Evolutionary conservation across 1,140 invertebrate genomes (phyloP).

Genomic region (Pseudomyrmex concolor): DNA sequence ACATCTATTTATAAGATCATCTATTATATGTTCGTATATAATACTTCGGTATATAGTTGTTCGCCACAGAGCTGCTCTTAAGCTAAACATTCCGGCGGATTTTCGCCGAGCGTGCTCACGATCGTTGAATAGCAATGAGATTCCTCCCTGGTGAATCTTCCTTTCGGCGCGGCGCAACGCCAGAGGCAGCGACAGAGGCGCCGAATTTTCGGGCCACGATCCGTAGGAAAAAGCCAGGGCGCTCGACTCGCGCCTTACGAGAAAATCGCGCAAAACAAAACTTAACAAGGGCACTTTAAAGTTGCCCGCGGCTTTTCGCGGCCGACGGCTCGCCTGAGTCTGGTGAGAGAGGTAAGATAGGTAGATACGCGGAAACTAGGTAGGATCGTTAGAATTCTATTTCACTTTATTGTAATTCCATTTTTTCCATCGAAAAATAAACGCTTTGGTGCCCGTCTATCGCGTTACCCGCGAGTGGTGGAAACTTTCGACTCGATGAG

Average conservation of each 20-base stretch:
- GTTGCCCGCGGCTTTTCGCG: slow-evolving; percentile 20
- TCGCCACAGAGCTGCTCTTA: slow-evolving; percentile 43
- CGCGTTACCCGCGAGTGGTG: slow-evolving; percentile 66
- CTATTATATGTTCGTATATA: neutral
- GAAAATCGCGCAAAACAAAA: slow-evolving; percentile 60
- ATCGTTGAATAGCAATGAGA: slow-evolving; percentile 46
- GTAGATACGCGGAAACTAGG: slow-evolving; percentile 30
- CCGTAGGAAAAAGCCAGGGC: slow-evolving; percentile 15
- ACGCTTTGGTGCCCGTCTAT: slow-evolving; percentile 76
- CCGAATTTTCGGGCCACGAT: slow-evolving; percentile 38
- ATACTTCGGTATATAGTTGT: slow-evolving; percentile 19
- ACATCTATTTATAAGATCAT: neutral
- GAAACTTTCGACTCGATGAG: slow-evolving; percentile 73
- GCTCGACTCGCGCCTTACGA: neutral
- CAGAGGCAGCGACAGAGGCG: neutral
- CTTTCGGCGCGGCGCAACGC: neutral
- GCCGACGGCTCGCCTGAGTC: slow-evolving; percentile 15
- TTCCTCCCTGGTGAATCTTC: slow-evolving; percentile 13
- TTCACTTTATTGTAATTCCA: slow-evolving; percentile 79
- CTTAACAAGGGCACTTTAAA: slow-evolving; percentile 65
- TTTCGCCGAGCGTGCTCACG: slow-evolving; percentile 30
- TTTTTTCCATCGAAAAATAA: slow-evolving; percentile 78
- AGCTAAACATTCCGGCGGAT: slow-evolving; percentile 61
- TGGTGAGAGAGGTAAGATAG: slow-evolving; percentile 7
- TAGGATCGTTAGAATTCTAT: slow-evolving; percentile 73